Evolutionary conservation across 2,797 vertebrate genomes (phyloP).

Genomic region (Cirrhinus mrigala): DNA sequence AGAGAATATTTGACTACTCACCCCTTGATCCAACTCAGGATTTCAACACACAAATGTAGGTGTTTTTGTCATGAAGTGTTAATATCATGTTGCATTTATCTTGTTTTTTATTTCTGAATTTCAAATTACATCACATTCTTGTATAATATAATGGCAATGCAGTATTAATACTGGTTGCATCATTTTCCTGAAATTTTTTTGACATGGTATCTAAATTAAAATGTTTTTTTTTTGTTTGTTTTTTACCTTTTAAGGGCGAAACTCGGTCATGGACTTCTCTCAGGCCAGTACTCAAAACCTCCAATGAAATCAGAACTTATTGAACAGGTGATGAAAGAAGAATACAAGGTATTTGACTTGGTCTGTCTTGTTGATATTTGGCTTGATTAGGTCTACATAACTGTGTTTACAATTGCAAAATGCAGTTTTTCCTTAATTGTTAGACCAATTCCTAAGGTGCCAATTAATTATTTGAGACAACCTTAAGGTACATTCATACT

Average conservation of each 20-base stretch:
- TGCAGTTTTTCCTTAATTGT: neutral
- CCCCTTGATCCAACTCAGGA: slow-evolving; percentile 97
- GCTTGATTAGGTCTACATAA: slow-evolving; percentile 14
- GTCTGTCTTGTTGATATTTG: slow-evolving; percentile 55
- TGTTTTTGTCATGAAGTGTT: slow-evolving; percentile 8
- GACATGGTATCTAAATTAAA: slow-evolving; percentile 12
- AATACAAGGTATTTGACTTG: slow-evolving; percentile 92
- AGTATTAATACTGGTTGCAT: neutral
- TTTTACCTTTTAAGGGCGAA: slow-evolving; percentile 86
- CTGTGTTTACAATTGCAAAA: neutral
- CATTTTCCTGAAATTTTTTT: neutral
- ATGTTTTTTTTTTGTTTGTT: slow-evolving; percentile 48
- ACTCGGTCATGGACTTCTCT: slow-evolving; percentile 95
- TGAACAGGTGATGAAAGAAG: slow-evolving; percentile 99
- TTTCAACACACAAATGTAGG: slow-evolving; percentile 98
- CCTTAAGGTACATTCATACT: neutral
- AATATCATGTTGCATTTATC: slow-evolving; percentile 7
- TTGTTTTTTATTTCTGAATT: neutral
- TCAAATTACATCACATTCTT: neutral
- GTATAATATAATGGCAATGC: neutral
- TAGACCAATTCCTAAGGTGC: neutral
- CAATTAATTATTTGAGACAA: neutral
- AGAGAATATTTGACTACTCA: slow-evolving; percentile 97
- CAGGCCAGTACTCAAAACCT: slow-evolving; percentile 96
- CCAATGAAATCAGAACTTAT: slow-evolving; percentile 98